phyloP scores from a whole-genome alignment of 2,113 vertebrate species.

The Laterallus jamaicensis region DNA sequence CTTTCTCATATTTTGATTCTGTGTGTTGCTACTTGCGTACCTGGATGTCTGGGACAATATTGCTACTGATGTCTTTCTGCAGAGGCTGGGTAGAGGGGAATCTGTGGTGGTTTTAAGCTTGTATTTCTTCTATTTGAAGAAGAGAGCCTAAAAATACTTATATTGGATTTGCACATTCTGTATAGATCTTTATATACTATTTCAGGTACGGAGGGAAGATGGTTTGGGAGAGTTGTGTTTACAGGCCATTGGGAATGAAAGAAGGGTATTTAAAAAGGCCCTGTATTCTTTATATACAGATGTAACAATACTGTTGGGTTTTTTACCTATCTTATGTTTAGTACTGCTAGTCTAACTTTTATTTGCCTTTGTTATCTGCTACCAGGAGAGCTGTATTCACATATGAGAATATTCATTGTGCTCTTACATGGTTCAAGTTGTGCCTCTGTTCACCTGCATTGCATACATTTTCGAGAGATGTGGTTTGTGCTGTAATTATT shows the following conservation, averaged over 20 bases:
- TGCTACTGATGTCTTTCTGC: constrained; percentile 40
- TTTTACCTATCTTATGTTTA: neutral
- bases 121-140: constrained; percentile 67
- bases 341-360: neutral
- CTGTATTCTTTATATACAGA: constrained; percentile 13
- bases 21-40: neutral
- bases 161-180: constrained; percentile 55
- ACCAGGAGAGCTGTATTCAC: neutral
- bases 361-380: neutral
- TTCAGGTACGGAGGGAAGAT: constrained; percentile 8
- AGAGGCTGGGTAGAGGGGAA: neutral
- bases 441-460: constrained; percentile 6
- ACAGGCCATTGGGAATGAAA: constrained; percentile 1
- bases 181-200: constrained; percentile 40
- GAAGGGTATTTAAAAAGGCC: constrained; percentile 16
- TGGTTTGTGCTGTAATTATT: neutral
- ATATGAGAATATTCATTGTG: neutral
- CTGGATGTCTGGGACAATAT: neutral
- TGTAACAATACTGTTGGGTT: neutral
- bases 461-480: neutral
- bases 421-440: neutral
- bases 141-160: constrained; percentile 46
- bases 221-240: constrained; percentile 45
- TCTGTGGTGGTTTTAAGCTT: constrained; percentile 46
- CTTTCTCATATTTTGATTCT: neutral